Conservation (phyloP, 2,113 vertebrate genomes). For the Theristicus caerulescens region DNA sequence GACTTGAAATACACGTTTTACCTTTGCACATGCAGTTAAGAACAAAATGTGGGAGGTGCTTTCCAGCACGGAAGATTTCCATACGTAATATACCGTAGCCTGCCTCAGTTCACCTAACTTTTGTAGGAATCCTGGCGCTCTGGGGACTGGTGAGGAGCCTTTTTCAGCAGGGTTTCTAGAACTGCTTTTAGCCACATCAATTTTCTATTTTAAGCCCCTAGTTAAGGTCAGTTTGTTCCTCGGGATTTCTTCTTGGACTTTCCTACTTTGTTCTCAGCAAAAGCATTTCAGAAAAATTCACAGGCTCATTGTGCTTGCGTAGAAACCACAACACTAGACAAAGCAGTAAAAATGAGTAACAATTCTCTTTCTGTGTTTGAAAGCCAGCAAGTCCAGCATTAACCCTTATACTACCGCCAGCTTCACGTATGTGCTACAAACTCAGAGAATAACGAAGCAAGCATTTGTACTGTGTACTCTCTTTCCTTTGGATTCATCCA, state of each 20-base stretch:
- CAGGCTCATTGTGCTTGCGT: neutral
- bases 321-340: neutral
- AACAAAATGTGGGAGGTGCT: neutral
- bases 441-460: neutral
- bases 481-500: neutral
- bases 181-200: neutral
- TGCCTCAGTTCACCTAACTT: neutral
- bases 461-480: neutral
- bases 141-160: neutral
- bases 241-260: neutral
- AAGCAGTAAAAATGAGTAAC: neutral
- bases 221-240: neutral
- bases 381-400: neutral
- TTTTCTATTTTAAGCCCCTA: neutral
- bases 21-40: neutral
- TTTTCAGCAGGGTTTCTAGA: neutral
- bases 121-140: neutral
- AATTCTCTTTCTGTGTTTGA: neutral
- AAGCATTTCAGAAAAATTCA: neutral
- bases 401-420: neutral
- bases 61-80: neutral
- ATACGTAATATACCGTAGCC: neutral
- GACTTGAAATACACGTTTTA: fast-evolving
- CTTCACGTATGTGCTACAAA: neutral
- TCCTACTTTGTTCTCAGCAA: neutral